Base-by-base conservation (phyloP, 23 tunicate genomes). In the Halocynthia aurantium region DNA sequence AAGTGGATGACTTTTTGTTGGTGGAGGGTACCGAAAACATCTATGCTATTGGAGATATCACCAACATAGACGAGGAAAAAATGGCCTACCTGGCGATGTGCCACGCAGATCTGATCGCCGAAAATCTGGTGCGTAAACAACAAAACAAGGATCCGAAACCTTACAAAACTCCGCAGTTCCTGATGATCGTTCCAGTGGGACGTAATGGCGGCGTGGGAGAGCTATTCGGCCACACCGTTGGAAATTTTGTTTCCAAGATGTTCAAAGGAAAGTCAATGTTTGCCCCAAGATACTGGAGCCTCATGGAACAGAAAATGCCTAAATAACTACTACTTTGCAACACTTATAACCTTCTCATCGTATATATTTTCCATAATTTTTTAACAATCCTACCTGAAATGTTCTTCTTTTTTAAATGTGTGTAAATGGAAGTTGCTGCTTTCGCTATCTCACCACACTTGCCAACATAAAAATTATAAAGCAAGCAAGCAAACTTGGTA, bases 31-130 rank as follows among this genome's bases (percentile, higher is more conserved):
- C 69, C 55, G 87, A 91, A 8, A 54, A 85, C 64, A 82, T 91
- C 9, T 91, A 64, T 55, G 97, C 97, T 10, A 72, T 85, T 61
- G 97, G 97, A 44, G 97, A 91, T 56, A 66, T 91, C 61, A 85
- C 62, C 17, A 72, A 85, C 21, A 52, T 86, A 15, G 55, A 70
- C 13, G 97, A 91, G 72, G 97, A 91, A 72, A 91, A 91, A 77
- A 91, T 91, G 97, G 84, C 87, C 6, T 77, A 77, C 72, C 61
- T 81, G 2, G 87, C 91, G 6, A 73, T 71, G 57, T 10, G 75
- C 6, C 97, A 91, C 19, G 87, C 81, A 10, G 52, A 71, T 0
- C 56, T 77, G 6, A 10, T 89, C 10, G 64, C 50, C 8, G 55
- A 52, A 12, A 82, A 82, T 55, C 0, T 74, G 7, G n/a, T 17